Conservation (phyloP, 2,888 invertebrate species). For the Oithona nana region DNA sequence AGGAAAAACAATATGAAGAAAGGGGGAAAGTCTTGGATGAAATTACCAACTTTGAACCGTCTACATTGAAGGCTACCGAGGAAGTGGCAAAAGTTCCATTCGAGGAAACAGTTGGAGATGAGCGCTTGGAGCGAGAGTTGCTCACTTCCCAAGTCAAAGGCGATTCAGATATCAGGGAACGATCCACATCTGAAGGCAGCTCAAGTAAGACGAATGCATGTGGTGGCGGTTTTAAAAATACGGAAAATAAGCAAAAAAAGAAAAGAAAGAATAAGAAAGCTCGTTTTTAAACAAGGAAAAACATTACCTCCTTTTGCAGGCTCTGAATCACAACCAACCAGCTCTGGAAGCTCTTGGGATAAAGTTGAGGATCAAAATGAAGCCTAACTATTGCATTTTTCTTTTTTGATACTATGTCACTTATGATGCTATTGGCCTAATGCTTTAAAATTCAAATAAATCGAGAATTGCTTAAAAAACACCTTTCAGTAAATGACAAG, state of each 20-base stretch:
- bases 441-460: background rate
- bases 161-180: too few species aligned
- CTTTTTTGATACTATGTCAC: background rate
- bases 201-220: background rate
- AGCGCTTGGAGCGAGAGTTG: background rate
- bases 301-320: background rate
- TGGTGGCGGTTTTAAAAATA: too few species aligned
- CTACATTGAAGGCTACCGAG: background rate
- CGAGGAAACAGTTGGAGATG: background rate
- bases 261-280: too few species aligned
- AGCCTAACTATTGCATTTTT: background rate
- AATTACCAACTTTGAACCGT: background rate
- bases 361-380: background rate
- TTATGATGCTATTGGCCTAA: too few species aligned
- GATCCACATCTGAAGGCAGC: background rate
- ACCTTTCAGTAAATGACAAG: too few species aligned
- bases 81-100: background rate
- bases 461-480: background rate
- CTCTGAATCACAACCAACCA: background rate
- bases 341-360: background rate
- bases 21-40: background rate
- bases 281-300: background rate
- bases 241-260: too few species aligned
- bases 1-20: background rate
- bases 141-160: too few species aligned